Evolutionary conservation across 2,113 vertebrate genomes (phyloP).

Genomic region (Steatornis caripensis): DNA sequence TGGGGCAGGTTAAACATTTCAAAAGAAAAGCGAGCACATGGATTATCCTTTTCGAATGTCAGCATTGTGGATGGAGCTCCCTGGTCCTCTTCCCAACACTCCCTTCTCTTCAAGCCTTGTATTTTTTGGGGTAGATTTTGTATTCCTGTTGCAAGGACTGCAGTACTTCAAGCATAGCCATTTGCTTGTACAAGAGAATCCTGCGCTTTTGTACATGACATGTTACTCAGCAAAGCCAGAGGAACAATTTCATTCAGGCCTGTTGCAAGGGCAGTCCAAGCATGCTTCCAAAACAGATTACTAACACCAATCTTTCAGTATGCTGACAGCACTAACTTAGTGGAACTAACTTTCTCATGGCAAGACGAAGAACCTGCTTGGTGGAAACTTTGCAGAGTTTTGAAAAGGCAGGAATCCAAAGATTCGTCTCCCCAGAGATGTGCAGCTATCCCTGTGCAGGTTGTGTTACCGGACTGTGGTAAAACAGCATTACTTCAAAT

Average conservation of each 20-base stretch:
- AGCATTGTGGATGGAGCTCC: neutral
- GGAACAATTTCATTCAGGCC: neutral
- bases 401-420: neutral
- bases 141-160: neutral
- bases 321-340: neutral
- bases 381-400: neutral
- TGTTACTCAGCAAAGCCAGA: neutral
- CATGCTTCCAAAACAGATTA: neutral
- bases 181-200: neutral
- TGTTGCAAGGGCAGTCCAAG: neutral
- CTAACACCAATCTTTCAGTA: neutral
- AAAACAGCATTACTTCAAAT: neutral
- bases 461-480: neutral
- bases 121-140: neutral
- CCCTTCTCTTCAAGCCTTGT: neutral
- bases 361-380: neutral
- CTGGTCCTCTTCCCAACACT: neutral
- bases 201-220: fast-evolving
- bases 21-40: neutral
- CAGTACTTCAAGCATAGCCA: neutral
- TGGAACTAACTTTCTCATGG: neutral
- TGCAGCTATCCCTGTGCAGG: neutral
- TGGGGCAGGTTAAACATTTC: neutral
- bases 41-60: neutral
- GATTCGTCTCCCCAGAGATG: neutral